Evolutionary conservation across 1,140 invertebrate genomes (phyloP).

Genomic region (Amyelois transitella): DNA sequence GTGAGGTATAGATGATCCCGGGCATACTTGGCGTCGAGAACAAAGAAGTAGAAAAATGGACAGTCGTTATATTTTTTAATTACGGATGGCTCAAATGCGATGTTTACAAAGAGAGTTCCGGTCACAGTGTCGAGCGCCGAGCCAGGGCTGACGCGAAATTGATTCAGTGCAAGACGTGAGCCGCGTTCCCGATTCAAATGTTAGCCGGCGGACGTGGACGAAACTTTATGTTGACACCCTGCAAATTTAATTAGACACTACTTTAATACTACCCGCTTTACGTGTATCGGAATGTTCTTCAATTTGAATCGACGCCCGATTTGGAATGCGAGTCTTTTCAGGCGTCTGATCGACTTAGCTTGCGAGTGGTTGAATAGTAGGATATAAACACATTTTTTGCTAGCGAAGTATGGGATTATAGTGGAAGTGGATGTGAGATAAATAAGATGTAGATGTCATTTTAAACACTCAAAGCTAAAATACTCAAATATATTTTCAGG

Average conservation of each 20-base stretch:
- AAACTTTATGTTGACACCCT: constrained; percentile 52
- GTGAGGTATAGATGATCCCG: too few species aligned
- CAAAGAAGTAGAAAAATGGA: too few species aligned
- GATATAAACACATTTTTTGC: background rate
- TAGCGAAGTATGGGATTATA: background rate
- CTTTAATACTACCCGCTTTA: constrained; percentile 28
- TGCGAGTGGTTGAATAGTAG: background rate
- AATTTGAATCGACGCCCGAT: background rate
- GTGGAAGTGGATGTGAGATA: background rate
- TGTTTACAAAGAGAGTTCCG: constrained; percentile 15
- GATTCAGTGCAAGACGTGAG: constrained; percentile 64
- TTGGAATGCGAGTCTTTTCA: background rate
- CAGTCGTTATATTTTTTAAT: background rate
- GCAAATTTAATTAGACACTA: constrained; percentile 57
- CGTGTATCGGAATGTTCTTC: constrained; percentile 8
- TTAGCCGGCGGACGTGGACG: constrained; percentile 27
- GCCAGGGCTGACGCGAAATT: constrained; percentile 57
- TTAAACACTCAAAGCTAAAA: too few species aligned
- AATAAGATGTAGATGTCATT: too few species aligned
- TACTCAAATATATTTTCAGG: too few species aligned
- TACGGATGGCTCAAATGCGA: constrained; percentile 12
- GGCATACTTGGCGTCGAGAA: too few species aligned
- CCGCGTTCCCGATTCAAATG: constrained; percentile 59
- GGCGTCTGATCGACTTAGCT: background rate
- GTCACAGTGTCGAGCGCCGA: constrained; percentile 25